phyloP scores from a whole-genome alignment of 2,113 vertebrate species.

The Paedocypris sp. region DNA sequence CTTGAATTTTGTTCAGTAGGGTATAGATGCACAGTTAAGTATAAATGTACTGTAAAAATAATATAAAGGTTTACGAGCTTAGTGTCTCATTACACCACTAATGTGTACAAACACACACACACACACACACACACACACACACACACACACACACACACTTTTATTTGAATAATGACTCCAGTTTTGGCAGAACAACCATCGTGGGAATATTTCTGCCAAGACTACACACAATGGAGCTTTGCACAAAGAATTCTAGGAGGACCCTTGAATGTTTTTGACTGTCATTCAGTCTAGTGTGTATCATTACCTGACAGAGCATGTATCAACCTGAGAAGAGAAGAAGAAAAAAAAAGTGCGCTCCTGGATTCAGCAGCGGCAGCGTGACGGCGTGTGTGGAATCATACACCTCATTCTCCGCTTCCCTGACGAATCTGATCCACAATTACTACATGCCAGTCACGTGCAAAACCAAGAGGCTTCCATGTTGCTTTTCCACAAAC shows the following conservation, averaged over 20 bases:
- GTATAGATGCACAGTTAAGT: no score
- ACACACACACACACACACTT: no score
- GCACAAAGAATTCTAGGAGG: neutral
- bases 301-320: neutral
- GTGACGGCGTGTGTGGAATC: neutral
- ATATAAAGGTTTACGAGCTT: no score
- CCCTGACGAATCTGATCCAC: neutral
- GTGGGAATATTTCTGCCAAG: slow-evolving; percentile 1
- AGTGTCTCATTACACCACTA: no score
- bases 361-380: neutral
- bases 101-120: no score
- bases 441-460: neutral
- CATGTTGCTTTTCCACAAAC: slow-evolving; percentile 2
- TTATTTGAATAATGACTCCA: neutral
- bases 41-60: no score
- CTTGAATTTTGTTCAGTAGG: no score
- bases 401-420: slow-evolving; percentile 14
- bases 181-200: neutral
- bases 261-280: neutral
- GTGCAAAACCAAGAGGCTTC: slow-evolving; percentile 16
- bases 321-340: neutral
- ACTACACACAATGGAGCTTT: slow-evolving; percentile 12
- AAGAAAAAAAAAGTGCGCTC: neutral
- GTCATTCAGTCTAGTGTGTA: neutral
- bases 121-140: no score